Evolutionary conservation across 1,140 invertebrate species (phyloP), one percentile per base, ranked within the genome.

Genomic region (Prorops nasuta): DNA sequence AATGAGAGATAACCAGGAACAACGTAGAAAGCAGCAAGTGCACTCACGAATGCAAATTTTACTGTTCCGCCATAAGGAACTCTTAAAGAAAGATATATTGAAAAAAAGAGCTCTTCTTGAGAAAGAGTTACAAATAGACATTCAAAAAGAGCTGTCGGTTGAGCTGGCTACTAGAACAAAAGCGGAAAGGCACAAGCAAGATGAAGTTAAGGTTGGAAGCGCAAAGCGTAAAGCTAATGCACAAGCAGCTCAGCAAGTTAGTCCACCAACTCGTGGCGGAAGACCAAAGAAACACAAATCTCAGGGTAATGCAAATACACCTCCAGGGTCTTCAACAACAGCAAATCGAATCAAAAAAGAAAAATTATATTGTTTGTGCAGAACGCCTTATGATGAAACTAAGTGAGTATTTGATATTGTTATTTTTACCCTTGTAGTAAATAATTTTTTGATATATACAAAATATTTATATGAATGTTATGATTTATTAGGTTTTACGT

Each of bases 311-410:
- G 68, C 65, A 18, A 59, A 41, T 44, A 58, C 64, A 9, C 69
- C 64, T 31, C 71, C 60, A 44, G 75, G 60, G 40, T 58, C 69
- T 16, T 54, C 66, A 8, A 39, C 62, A 3, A 44, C 67, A 3
- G 34, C 15, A 10, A 76, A 78, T 49, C 52, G 72, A 22, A 72
- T 68, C 35, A 87, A 88, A 63, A 89, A 88, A 56, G 89, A 92
- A 55, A 94, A 94, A 69, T 77, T 96, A 0, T 91, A 96, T 63
- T 98, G 96, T 71, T 79, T 96, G 16, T 98, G 96, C 71, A 86
- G 91, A 66, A 96, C 90, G 28, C 93, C 94, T 3, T 98, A 97
- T 71, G 95, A 98, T 74, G 90, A 94, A 65, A 90, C 90, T 9
- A 94, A 92, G 87, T 91, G 72, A 72, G 81, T 54, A 37, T 45